phyloP scores from a whole-genome alignment of 2,113 vertebrate genomes.

The Halcyon senegalensis region DNA sequence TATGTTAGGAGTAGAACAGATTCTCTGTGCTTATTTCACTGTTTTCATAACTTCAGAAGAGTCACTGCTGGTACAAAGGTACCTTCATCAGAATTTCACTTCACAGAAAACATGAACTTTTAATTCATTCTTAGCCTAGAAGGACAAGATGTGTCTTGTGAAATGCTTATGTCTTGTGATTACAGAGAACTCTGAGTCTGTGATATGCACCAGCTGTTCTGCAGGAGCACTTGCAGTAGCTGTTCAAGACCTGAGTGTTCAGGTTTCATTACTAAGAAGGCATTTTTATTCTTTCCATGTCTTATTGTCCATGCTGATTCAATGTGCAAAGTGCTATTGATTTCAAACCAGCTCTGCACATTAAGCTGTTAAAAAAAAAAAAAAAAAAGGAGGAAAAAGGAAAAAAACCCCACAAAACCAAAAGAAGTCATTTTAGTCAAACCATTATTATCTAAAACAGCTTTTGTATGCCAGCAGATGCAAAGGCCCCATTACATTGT shows the following conservation, averaged over 20 bases:
- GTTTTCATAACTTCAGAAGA: background rate
- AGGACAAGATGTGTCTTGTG: background rate
- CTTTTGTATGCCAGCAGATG: background rate
- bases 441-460: background rate
- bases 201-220: background rate
- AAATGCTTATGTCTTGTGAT: background rate
- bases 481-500: background rate
- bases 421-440: background rate
- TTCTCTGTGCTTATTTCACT: background rate
- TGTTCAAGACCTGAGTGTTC: background rate
- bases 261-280: background rate
- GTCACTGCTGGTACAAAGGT: background rate
- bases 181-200: background rate
- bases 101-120: background rate
- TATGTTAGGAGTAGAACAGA: background rate
- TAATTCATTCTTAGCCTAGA: background rate
- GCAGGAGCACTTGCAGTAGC: background rate
- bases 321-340: background rate
- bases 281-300: background rate
- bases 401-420: background rate
- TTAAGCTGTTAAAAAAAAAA: background rate
- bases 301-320: background rate
- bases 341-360: background rate
- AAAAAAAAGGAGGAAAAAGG: background rate
- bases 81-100: background rate